Base-by-base conservation (phyloP, 1,140 invertebrate species). In the Procambarus virginalis region DNA sequence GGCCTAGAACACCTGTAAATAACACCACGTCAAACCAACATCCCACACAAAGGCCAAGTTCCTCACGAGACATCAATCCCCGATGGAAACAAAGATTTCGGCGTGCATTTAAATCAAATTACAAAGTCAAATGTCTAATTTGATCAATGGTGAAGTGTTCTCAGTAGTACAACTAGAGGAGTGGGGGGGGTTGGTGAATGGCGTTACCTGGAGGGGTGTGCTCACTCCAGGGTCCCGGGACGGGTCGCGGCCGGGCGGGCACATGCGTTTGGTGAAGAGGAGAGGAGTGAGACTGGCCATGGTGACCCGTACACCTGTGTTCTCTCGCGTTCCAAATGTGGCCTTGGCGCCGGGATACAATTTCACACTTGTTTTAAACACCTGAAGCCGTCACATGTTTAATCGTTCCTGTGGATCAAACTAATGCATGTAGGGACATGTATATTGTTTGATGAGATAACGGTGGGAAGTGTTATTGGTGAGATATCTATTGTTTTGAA, bases 261-360 rank as follows among this genome's bases (percentile, higher is more conserved):
- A 89, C 87, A 89, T 89, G 81, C 87, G 87, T 89, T 84, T 84
- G 55, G 87, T 89, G 80, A 89, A 89, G 87, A 89, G 87, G 81
- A 89, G 87, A 84, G 87, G 87, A 84, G 87, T 89, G 17, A 89
- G 87, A 70, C 87, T 89, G 1, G 87, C 87, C 87, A 89, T 89
- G 81, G 81, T 89, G 3, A 60, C 51, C 22, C 22, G 3, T 3
- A 22, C 48, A 6, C 22, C 76, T 45, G 58, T 55, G n/a, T 48
- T n/a, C 60, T 51, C 22, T 14, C 9, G 22, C 2, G 22, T 17
- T 9, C 8, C 14, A 48, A 51, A 55, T 34, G 51, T 81, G 58
- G n/a, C 73, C 70, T 60, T 77, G 75, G 75, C 84, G 22, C 3
- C 17, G n/a, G 55, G 1, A 17, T 84, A 48, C 9, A 48, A 60